Percentiles rank a stretch among this genome's conserved stretches.
Conservation (phyloP, 2,797 vertebrate genomes). For the Tolypeutes matacus region DNA sequence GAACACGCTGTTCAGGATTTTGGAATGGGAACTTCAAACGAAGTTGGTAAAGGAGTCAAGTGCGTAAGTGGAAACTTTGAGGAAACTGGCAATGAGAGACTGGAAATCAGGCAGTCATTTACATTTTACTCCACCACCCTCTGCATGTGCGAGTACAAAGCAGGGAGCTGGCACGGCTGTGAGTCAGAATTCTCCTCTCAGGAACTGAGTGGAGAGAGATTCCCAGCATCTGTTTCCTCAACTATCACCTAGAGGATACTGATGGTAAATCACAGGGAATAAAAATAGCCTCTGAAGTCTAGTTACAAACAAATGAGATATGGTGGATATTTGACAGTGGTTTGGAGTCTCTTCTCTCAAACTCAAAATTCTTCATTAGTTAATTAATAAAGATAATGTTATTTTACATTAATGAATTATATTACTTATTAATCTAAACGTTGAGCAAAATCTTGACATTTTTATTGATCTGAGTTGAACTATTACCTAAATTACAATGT, state of each 20-base stretch:
- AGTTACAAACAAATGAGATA: constrained; percentile 86
- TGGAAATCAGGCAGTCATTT: constrained; percentile 94
- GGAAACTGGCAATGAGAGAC: constrained; percentile 94
- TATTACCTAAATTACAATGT: constrained; percentile 19
- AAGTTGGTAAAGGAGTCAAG: constrained; percentile 92
- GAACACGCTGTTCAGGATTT: constrained; percentile 90
- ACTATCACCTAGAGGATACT: constrained; percentile 95
- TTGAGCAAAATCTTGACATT: constrained; percentile 65
- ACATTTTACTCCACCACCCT: constrained; percentile 92
- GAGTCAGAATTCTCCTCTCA: constrained; percentile 93
- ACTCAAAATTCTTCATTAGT: constrained; percentile 65
- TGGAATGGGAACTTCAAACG: constrained; percentile 91
- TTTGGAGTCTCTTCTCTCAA: constrained; percentile 30
- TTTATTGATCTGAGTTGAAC: constrained; percentile 56
- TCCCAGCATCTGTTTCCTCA: constrained; percentile 99
- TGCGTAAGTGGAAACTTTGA: constrained; percentile 97
- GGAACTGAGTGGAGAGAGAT: constrained; percentile 95
- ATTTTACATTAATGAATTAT: constrained; percentile 69
- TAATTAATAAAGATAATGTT: constrained; percentile 67
- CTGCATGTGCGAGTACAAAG: constrained; percentile 96
- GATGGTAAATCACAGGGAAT: constrained; percentile 94
- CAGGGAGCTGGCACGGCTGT: constrained; percentile 89
- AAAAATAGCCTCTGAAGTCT: constrained; percentile 94
- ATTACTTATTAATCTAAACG: constrained; percentile 65
- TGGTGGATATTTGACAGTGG: constrained; percentile 73